These are phyloP conservation scores for Craterocephalus amniculus DNA, from an alignment of 2,797 vertebrate species.

Conservation along the genomic window DNA sequence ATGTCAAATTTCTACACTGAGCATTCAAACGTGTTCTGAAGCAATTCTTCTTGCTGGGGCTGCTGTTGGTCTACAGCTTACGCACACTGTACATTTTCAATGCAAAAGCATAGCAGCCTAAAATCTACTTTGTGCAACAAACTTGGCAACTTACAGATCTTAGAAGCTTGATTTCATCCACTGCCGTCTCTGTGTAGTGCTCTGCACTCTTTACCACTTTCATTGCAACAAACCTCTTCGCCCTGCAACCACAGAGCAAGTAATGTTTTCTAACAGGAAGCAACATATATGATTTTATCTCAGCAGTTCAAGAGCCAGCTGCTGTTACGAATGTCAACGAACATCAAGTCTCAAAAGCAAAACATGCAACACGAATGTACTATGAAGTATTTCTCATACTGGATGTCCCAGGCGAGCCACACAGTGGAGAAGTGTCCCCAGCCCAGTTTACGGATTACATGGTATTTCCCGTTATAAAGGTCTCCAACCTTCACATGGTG, in stretches of 20 bases:
- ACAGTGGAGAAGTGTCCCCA: conserved; percentile 99
- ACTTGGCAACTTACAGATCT: conserved; percentile 88
- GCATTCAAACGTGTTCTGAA: too few relatives aligned
- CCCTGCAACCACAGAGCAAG: conserved; percentile 80
- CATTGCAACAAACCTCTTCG: conserved; percentile 97
- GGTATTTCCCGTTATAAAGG: conserved; percentile 96
- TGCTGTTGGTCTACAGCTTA: too few relatives aligned
- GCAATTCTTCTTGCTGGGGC: too few relatives aligned
- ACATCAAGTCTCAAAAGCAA: conserved; percentile 16
- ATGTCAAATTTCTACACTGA: too few relatives aligned
- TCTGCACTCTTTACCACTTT: conserved; percentile 99
- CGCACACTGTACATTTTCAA: not conserved
- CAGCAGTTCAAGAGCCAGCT: conserved; percentile 6
- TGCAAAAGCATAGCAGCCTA: not conserved
- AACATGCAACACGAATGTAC: not conserved
- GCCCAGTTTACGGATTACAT: conserved; percentile 97
- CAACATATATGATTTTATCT: conserved; percentile 1
- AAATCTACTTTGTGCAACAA: not conserved
- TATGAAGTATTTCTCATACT: conserved; percentile 82
- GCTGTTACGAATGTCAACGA: conserved; percentile 11
- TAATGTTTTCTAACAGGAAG: conserved; percentile 44
- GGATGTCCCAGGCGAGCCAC: conserved; percentile 98
- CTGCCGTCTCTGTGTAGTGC: conserved; percentile 97
- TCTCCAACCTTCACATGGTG: conserved; percentile 99
- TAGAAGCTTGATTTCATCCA: conserved; percentile 97